Percentiles rank a stretch among this genome's conserved stretches.
phyloP scores from a whole-genome alignment of 2,888 invertebrate genomes.

The Drosophila neotestacea region DNA sequence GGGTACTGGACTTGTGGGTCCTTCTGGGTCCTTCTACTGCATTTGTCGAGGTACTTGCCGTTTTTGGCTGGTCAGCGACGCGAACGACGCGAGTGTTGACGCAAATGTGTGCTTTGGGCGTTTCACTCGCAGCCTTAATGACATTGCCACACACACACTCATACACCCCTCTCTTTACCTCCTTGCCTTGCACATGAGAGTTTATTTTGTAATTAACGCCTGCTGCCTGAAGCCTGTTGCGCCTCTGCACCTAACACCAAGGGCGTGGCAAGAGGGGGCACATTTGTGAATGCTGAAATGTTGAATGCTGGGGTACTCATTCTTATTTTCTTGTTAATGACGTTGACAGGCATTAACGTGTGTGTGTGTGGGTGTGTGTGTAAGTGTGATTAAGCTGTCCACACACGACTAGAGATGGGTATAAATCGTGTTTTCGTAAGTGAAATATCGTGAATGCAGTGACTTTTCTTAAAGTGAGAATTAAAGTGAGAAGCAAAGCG shows the following conservation, averaged over 20 bases:
- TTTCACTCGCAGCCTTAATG: slow-evolving; percentile 77
- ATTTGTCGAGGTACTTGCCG: slow-evolving; percentile 83
- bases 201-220: slow-evolving; percentile 86
- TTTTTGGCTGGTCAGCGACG: slow-evolving; percentile 63
- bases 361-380: slow-evolving; percentile 1
- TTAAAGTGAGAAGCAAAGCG: not conserved
- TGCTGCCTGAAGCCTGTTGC: slow-evolving; percentile 82
- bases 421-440: not conserved
- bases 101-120: slow-evolving; percentile 81
- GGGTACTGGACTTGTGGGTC: slow-evolving; percentile 18
- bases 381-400: slow-evolving; percentile 1
- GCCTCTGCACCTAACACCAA: slow-evolving; percentile 64
- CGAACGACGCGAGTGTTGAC: slow-evolving; percentile 52
- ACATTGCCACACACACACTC: slow-evolving; percentile 59
- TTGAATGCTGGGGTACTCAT: slow-evolving; percentile 32
- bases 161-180: slow-evolving; percentile 12
- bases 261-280: slow-evolving; percentile 7
- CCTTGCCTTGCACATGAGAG: slow-evolving; percentile 68
- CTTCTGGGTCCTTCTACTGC: slow-evolving; percentile 45
- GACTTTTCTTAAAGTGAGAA: not conserved
- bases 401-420: slow-evolving; percentile 33
- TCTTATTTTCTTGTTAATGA: slow-evolving; percentile 73
- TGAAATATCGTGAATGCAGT: not conserved
- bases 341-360: slow-evolving; percentile 64
- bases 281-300: not conserved